phyloP scores from a whole-genome alignment of 1,140 invertebrate species.

The Agrilus planipennis region DNA sequence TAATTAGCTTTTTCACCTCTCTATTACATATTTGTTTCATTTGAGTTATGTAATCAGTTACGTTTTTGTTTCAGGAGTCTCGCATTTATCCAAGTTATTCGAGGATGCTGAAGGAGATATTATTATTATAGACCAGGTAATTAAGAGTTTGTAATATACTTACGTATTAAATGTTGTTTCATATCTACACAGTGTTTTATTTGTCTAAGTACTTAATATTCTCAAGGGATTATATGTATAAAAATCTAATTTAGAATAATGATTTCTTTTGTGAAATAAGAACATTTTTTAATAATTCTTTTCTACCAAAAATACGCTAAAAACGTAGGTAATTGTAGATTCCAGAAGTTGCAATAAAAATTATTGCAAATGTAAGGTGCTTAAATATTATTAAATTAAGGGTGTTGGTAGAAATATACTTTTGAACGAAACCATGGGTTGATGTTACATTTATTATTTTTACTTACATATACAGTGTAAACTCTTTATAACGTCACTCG shows the following conservation, averaged over 20 bases:
- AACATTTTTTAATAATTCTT: neutral
- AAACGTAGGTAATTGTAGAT: no score
- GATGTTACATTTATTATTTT: no score
- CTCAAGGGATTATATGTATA: neutral
- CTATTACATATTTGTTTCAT: constrained; percentile 8
- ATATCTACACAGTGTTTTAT: constrained; percentile 10
- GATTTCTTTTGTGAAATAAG: neutral
- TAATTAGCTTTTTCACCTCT: constrained; percentile 1
- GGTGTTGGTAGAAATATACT: no score
- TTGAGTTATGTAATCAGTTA: no score
- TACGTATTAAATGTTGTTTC: no score
- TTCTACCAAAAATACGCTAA: neutral
- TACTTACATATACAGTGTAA: no score
- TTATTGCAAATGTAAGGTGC: no score
- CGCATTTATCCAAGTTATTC: constrained; percentile 40
- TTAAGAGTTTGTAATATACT: no score
- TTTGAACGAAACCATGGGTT: no score
- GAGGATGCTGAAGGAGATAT: constrained; percentile 37
- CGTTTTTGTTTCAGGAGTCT: constrained; percentile 40
- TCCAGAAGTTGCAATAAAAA: no score
- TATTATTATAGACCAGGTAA: constrained; percentile 46
- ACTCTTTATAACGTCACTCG: no score
- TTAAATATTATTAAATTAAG: no score
- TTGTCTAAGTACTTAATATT: neutral
- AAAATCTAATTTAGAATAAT: neutral